These are phyloP conservation scores for Fregetta grallaria DNA, from an alignment of 2,113 vertebrate species.

Conservation along the genomic window DNA sequence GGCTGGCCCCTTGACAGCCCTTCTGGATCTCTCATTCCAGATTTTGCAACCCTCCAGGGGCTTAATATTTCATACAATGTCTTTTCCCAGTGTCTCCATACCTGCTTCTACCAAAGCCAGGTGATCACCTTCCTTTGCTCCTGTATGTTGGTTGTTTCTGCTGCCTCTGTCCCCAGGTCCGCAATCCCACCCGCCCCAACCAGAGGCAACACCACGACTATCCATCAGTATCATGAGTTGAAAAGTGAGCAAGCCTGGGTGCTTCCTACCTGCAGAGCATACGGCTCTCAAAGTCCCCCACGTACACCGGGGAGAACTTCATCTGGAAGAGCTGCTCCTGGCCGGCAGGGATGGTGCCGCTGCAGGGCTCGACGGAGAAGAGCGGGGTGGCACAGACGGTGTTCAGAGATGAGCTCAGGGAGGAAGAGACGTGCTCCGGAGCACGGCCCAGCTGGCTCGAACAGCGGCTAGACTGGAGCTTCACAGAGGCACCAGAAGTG, in stretches of 20 bases:
- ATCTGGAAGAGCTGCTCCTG: slow-evolving; percentile 74
- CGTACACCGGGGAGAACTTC: slow-evolving; percentile 78
- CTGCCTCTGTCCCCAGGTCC: neutral
- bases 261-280: slow-evolving; percentile 84
- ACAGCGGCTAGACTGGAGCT: neutral
- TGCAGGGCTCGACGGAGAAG: slow-evolving; percentile 80
- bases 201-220: neutral
- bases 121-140: neutral
- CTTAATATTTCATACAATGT: neutral
- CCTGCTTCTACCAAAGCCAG: neutral
- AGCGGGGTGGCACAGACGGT: neutral
- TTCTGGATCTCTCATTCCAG: neutral
- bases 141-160: neutral
- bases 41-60: neutral
- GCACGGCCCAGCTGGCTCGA: slow-evolving; percentile 10
- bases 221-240: rapidly evolving
- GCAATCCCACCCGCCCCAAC: neutral
- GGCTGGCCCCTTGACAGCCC: neutral
- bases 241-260: rapidly evolving
- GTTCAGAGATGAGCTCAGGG: slow-evolving; percentile 13
- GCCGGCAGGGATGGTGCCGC: slow-evolving; percentile 71
- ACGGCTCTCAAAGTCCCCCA: slow-evolving; percentile 73
- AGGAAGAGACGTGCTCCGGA: slow-evolving; percentile 31
- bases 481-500: neutral
- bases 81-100: neutral